Base-by-base conservation (phyloP, 2,113 vertebrate genomes). In the Mesembrinibis cayennensis region DNA sequence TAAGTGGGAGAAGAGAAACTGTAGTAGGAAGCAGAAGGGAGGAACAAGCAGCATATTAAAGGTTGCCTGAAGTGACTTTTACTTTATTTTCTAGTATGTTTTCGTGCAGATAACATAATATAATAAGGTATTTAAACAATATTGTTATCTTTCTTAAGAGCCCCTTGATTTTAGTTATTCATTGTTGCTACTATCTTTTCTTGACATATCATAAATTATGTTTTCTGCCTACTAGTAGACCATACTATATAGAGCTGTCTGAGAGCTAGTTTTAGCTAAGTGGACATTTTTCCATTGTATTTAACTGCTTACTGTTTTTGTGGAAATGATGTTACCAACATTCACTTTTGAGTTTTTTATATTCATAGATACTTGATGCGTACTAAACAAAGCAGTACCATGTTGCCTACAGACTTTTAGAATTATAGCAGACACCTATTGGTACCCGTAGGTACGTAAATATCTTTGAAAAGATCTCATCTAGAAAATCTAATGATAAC, bases 281-380 rank as follows among this genome's bases (percentile, higher is more conserved):
- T 10, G 25, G 45, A 12, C 12, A 23, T 2, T 70, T 86, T 58
- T 14, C 42, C 58, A 12, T 26, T 26, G 7, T 12, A 38, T 69
- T 80, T 44, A 49, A 9, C 58, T 79, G 18, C 16, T 65, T 56
- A 26, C 7, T 3, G 1, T 6, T 38, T 69, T 70, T 38, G 14
- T 59, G 34, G 61, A 79, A 70, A 74, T 74, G 6, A 32, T n/a
- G 25, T 56, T 45, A 29, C 6, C 29, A 67, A 8, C 44, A 45
- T 15, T 38, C 18, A 29, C 7, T 61, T 70, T 14, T 11, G 14
- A 44, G 21, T 0, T 29, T 85, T 81, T 74, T 53, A 1, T 49
- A 27, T 34, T 76, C 8, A 29, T 7, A 45, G 11, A 42, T 13
- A 16, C 9, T 44, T 10, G 0, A 11, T 0, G 2, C 16, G 76